A percentile compares a stretch with the other conserved stretches of the same genome.
phyloP scores from a whole-genome alignment of 2,888 invertebrate species.

The Aphodius granarius region DNA sequence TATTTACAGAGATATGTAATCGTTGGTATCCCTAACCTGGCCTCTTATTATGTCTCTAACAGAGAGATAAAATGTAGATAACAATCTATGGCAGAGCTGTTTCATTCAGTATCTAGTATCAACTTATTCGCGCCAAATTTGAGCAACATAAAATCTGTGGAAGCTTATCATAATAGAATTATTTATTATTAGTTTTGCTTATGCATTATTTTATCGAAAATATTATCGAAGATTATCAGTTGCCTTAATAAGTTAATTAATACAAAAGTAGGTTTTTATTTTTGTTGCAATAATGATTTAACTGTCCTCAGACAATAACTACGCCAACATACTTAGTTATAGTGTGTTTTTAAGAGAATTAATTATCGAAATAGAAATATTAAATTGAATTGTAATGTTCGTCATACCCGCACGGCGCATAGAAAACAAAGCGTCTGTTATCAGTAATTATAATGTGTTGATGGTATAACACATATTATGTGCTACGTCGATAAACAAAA shows the following conservation, averaged over 20 bases:
- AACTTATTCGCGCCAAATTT: not conserved
- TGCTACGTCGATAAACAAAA: slow-evolving; percentile 11
- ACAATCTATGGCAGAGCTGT: not conserved
- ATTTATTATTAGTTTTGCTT: not conserved
- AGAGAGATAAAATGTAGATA: not conserved
- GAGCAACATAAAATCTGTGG: not conserved
- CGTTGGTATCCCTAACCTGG: not conserved
- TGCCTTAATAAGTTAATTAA: too few relatives aligned
- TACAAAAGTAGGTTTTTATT: too few relatives aligned
- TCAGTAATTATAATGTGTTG: slow-evolving; percentile 7
- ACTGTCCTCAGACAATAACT: too few relatives aligned
- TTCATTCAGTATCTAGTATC: not conserved
- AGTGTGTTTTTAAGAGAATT: too few relatives aligned
- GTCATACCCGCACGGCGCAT: not conserved
- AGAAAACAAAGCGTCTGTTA: slow-evolving; percentile 6
- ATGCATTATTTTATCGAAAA: not conserved
- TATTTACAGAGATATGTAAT: not conserved
- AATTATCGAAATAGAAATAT: not conserved
- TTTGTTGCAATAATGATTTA: too few relatives aligned
- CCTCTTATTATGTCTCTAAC: not conserved
- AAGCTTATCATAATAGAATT: not conserved
- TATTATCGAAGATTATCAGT: too few relatives aligned
- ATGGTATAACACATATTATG: slow-evolving; percentile 12
- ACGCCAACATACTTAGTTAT: too few relatives aligned
- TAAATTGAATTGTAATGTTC: not conserved